A percentile compares a stretch with the other conserved stretches of the same genome.
These are phyloP conservation scores for Zeus faber DNA, from an alignment of 2,113 vertebrate genomes.

Conservation along the genomic window DNA sequence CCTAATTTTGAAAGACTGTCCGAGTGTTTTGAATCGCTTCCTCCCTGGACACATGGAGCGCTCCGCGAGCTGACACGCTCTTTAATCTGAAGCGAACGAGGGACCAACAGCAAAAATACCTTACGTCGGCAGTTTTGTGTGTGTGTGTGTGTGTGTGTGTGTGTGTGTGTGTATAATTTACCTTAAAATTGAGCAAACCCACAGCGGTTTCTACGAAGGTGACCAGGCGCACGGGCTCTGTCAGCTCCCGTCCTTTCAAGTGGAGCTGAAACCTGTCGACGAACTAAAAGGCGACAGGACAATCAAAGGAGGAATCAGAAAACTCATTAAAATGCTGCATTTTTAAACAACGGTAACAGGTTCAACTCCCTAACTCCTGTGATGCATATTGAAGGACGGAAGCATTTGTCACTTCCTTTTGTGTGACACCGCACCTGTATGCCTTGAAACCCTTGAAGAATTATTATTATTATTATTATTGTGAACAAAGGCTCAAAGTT, in stretches of 20 bases:
- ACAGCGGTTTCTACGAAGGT: constrained; percentile 98
- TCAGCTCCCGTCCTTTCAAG: constrained; percentile 87
- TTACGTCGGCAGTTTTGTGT: constrained; percentile 52
- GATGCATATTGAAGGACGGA: too few species aligned
- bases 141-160: not conserved
- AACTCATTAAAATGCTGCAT: too few species aligned
- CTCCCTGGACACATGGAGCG: constrained; percentile 49
- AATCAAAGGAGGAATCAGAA: too few species aligned
- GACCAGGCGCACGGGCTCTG: constrained; percentile 91
- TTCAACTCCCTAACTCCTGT: too few species aligned
- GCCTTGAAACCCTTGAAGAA: too few species aligned
- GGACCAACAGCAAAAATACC: constrained; percentile 47
- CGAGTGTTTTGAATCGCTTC: constrained; percentile 41
- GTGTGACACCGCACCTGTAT: too few species aligned
- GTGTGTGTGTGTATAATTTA: constrained; percentile 72
- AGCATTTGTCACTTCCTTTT: too few species aligned
- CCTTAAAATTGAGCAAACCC: constrained; percentile 98
- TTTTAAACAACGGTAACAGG: too few species aligned
- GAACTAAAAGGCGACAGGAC: constrained; percentile 83
- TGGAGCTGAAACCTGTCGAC: constrained; percentile 89
- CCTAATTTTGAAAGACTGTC: constrained; percentile 51
- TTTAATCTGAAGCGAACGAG: constrained; percentile 62
- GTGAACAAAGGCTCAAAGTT: too few species aligned
- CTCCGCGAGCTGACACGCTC: constrained; percentile 36
- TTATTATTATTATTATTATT: too few species aligned